Evolutionary conservation across 2,797 vertebrate species (phyloP).

Genomic region (Neosalanx taihuensis): DNA sequence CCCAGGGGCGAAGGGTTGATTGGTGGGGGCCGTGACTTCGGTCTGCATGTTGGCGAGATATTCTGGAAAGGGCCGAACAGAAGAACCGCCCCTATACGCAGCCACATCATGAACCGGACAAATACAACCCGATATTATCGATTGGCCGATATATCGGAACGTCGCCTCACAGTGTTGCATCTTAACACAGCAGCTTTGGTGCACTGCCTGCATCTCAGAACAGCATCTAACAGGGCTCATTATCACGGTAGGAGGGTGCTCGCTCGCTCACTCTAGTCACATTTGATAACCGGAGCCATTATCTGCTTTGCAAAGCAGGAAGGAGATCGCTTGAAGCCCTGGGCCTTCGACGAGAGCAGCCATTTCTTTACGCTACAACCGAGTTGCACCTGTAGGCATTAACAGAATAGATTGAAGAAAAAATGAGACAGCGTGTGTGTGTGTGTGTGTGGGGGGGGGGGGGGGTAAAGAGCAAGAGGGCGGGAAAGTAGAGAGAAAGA

Average conservation of each 20-base stretch:
- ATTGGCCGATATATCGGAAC: too few species aligned
- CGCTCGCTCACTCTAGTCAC: conserved; percentile 56
- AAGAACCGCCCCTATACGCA: conserved; percentile 17
- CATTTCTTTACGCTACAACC: background rate
- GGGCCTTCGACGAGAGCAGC: background rate
- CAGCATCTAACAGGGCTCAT: conserved; percentile 51
- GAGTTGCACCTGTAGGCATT: background rate
- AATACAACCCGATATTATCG: too few species aligned
- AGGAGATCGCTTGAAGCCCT: conserved; percentile 35
- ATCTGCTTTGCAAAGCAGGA: conserved; percentile 21
- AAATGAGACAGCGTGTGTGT: background rate
- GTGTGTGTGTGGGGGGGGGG: background rate
- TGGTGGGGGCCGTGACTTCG: too few species aligned
- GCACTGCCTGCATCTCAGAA: conserved; percentile 36
- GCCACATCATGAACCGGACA: background rate
- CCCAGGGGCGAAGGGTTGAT: too few species aligned
- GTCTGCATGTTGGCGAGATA: background rate
- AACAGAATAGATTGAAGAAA: background rate
- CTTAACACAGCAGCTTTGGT: background rate
- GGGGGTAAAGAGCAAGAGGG: background rate
- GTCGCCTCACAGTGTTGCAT: too few species aligned
- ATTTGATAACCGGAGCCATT: conserved; percentile 46
- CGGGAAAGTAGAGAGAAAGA: background rate
- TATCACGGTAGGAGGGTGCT: conserved; percentile 56
- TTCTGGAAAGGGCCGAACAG: conserved; percentile 48